Evolutionary conservation across 1,140 invertebrate genomes (phyloP), one percentile per base, ranked within the genome.

Genomic region (Danaus melanippus): DNA sequence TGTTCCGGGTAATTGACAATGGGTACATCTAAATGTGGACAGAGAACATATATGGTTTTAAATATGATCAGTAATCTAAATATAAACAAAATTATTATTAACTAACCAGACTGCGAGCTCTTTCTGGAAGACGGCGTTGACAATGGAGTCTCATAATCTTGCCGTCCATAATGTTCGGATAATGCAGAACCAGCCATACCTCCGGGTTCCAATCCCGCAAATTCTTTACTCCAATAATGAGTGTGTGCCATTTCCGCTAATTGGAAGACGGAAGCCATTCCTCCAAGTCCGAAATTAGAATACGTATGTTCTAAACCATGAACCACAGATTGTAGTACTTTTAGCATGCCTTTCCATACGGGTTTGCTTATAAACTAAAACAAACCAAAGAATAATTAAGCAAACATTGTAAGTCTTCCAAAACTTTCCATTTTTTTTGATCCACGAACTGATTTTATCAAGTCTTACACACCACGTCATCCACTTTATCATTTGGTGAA

Each of bases 191-290:
- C 72, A 87, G 90, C 90, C 39, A 89, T 84, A 41, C 88, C 87
- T n/a, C 82, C 72, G 15, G 79, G 78, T n/a, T 82, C 79, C 4
- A 83, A 47, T 0, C 67, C 87, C 15, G 87, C 89, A 45, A 95
- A 91, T 74, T 98, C 97, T 76, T 96, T 95, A 49, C 93, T 94
- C 97, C 97, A 99, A 79, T 96, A 99, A 86, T 99, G 98, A 0
- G 98, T 99, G 84, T 99, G 97, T 2, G 97, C 96, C 75, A 99
- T 97, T 89, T 99, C 98, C 61, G 99, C 92, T 46, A 99, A 89
- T 86, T 98, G 97, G 82, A 97, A 98, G 10, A 97, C 95, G 3
- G 96, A 98, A 0, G 98, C 98, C 93, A 99, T 97, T 15, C 98
- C 98, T 51, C 97, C 97, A 0, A 97, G 89, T 0, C 97, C 97